A percentile compares a stretch with the other conserved stretches of the same genome.
phyloP scores from a whole-genome alignment of 2,113 vertebrate genomes.

The Limanda limanda region DNA sequence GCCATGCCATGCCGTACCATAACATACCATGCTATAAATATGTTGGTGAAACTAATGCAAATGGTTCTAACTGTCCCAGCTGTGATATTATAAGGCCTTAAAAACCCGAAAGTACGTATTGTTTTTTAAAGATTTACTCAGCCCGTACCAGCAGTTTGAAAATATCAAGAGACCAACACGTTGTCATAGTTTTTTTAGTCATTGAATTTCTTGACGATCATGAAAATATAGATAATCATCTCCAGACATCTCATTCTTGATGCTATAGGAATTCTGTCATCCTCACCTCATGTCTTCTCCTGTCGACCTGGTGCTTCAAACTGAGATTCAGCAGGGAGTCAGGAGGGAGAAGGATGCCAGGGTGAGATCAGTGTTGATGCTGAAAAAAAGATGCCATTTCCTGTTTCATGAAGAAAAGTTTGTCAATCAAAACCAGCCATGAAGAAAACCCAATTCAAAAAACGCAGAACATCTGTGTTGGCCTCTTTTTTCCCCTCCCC shows the following conservation, averaged over 20 bases:
- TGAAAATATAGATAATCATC: no score
- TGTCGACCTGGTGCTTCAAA: background rate
- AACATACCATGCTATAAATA: no score
- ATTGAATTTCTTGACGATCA: no score
- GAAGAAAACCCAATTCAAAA: background rate
- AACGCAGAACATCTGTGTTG: background rate
- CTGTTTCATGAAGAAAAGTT: background rate
- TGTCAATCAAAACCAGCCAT: background rate
- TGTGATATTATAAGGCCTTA: no score
- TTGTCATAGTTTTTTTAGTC: no score
- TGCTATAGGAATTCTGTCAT: background rate
- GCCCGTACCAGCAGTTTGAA: no score
- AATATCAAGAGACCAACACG: no score
- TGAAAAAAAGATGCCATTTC: constrained; percentile 7
- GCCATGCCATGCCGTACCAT: no score
- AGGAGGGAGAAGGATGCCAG: background rate
- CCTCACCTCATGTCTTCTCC: constrained; percentile 66
- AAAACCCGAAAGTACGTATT: no score
- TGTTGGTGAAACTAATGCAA: no score
- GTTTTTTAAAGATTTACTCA: no score
- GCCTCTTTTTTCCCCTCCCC: background rate
- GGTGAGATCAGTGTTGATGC: constrained; percentile 3
- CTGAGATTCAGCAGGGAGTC: background rate
- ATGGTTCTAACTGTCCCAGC: no score
- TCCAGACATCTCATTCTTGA: background rate